A percentile compares a stretch with the other conserved stretches of the same genome.
phyloP scores from a whole-genome alignment of 2,888 invertebrate genomes.

The Temnothorax unifasciatus region DNA sequence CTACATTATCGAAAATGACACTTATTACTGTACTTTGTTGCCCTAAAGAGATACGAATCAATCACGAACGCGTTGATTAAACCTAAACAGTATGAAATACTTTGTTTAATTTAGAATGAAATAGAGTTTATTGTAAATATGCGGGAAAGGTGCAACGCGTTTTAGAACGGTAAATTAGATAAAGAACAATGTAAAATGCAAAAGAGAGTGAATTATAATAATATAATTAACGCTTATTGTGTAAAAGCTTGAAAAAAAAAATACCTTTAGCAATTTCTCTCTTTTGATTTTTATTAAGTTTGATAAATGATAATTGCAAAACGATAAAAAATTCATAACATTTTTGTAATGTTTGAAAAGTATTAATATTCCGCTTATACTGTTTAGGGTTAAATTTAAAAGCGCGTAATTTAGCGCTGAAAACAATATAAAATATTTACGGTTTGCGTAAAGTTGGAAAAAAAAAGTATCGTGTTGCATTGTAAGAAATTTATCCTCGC shows the following conservation, averaged over 20 bases:
- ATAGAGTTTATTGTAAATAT: slow-evolving; percentile 59
- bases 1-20: slow-evolving; percentile 12
- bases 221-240: slow-evolving; percentile 41
- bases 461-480: slow-evolving; percentile 8
- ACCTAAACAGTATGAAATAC: slow-evolving; percentile 59
- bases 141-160: slow-evolving; percentile 57
- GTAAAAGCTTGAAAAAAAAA: slow-evolving; percentile 10
- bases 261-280: slow-evolving; percentile 29
- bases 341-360: slow-evolving; percentile 43
- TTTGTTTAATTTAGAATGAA: slow-evolving; percentile 55
- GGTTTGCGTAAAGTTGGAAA: slow-evolving; percentile 20
- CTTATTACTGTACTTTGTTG: slow-evolving; percentile 46
- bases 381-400: slow-evolving; percentile 54
- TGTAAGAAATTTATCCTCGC: slow-evolving; percentile 5
- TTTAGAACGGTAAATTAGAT: slow-evolving; percentile 54
- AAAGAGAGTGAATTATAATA: slow-evolving; percentile 48
- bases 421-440: slow-evolving; percentile 11
- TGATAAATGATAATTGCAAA: slow-evolving; percentile 20
- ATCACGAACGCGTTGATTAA: slow-evolving; percentile 52
- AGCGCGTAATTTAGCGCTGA: slow-evolving; percentile 9
- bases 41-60: slow-evolving; percentile 24
- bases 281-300: slow-evolving; percentile 40
- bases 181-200: slow-evolving; percentile 50
- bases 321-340: slow-evolving; percentile 29
- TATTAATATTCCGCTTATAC: slow-evolving; percentile 45